These are phyloP conservation scores for Fissipunctia ypsillon DNA, from an alignment of 2,888 invertebrate species.

Conservation along the genomic window DNA sequence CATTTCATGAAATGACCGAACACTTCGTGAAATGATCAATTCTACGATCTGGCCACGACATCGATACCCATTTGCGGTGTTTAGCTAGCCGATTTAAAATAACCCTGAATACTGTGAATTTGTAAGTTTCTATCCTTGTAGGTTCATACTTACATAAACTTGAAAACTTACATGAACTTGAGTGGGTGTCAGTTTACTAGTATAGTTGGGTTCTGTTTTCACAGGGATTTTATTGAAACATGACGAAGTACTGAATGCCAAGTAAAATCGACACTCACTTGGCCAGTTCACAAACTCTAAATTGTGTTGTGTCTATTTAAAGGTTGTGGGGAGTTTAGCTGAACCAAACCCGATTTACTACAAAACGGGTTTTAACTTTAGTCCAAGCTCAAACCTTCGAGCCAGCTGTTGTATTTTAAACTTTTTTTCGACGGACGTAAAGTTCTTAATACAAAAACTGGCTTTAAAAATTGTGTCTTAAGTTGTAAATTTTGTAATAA, in stretches of 20 bases:
- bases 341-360: not conserved
- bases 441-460: not conserved
- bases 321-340: not conserved
- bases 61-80: no score
- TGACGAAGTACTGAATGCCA: not conserved
- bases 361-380: not conserved
- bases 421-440: not conserved
- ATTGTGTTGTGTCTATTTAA: not conserved
- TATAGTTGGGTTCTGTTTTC: not conserved
- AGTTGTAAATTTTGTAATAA: not conserved
- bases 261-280: not conserved
- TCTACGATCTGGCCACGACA: no score
- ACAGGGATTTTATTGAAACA: not conserved
- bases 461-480: not conserved
- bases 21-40: no score
- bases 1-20: no score
- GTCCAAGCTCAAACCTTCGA: not conserved
- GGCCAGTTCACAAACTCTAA: not conserved
- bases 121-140: conserved; percentile 4
- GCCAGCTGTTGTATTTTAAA: not conserved
- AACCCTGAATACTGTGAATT: conserved; percentile 25
- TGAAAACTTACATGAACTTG: not conserved
- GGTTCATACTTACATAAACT: not conserved
- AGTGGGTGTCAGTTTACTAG: not conserved
- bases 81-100: no score